Evolutionary conservation across 2,888 invertebrate genomes (phyloP), one percentile per base, ranked within the genome.

Genomic region (Pseudoips prasinana): DNA sequence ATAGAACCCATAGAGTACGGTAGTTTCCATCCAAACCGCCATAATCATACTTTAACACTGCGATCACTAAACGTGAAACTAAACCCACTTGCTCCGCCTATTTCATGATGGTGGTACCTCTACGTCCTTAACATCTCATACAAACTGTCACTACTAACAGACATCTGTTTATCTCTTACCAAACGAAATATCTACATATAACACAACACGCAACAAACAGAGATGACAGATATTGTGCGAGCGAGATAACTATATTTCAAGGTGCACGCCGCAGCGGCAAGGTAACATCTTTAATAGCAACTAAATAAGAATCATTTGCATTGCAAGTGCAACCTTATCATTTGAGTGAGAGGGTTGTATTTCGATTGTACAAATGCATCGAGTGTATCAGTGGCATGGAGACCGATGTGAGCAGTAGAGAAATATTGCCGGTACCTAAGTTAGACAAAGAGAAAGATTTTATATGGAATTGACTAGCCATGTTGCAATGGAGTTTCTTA

Each of bases 171-270:
- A 87, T 86, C 85, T 86, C 83, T 58, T 49, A 50, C 58, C 54
- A 76, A 85, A 80, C 64, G 87, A 83, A 86, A 87, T 87, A 87
- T 78, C 86, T 82, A 83, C 77, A 85, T 82, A 75, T 77, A 84
- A 70, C 67, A 69, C 61, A 62, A 73, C 69, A 67, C 79, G 80
- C 64, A 82, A 59, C 78, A 66, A 82, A 88, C 64, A 69, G 83
- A 78, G 87, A 87, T 72, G 74, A 68, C 66, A 58, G 51, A 46
- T 61, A 55, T 56, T 43, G 84, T 50, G 74, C 59, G 80, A 88
- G 65, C 37, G 82, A 78, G 87, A 86, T 71, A 78, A 75, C 55
- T 60, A 75, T 74, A 79, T 72, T 74, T 79, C 59, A 68, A 71
- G 74, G 73, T 85, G 79, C 83, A 83, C 73, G 72, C 71, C 62